Base-by-base conservation (phyloP, 2,113 vertebrate species). In the Panthera leo region DNA sequence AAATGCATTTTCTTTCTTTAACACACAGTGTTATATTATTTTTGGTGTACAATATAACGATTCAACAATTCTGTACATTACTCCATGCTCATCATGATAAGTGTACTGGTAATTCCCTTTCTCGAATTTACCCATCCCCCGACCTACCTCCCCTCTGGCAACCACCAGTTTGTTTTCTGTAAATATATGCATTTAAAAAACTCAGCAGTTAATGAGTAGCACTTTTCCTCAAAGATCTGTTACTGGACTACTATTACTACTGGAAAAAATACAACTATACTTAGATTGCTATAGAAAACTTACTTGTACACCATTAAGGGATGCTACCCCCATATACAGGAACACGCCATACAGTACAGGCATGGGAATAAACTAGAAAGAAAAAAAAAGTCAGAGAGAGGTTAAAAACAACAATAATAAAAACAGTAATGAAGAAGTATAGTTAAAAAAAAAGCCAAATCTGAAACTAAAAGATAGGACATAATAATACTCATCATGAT, bases 271-370 rank as follows among this genome's bases (percentile, higher is more conserved):
- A 16, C 5, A 11, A 39, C 18, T 36, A 27, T 51, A 5, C 19
- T 87, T 39, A 29, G 34, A 73, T 63, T 79, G 39, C 55, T 23
- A 71, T 19, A 16, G 73, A 95, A 79, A 78, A 97, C 98, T 97
- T 94, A 99, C 99, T 99, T 99, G 99, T 78, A 99, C 99, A 0
- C 99, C 99, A 0, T 99, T 99, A 67, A 99, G 99, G 1, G 99
- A 99, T 0, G 99, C 99, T 0, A 99, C 99, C 0, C 99, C 99
- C 99, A 99, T 99, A 82, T 99, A 99, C 16, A 99, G 99, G 98
- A 99, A 99, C 91, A 99, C 99, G 0, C 99, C 99, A 0, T 99
- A 99, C 36, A 99, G 99, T 29, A 99, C 99, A 6, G 99, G 99
- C 99, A 99, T 99, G 53, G 99, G 99, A 83, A 99, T 99, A 97